Base-by-base conservation (phyloP, 2,888 invertebrate genomes). In the Agrochola lota region DNA sequence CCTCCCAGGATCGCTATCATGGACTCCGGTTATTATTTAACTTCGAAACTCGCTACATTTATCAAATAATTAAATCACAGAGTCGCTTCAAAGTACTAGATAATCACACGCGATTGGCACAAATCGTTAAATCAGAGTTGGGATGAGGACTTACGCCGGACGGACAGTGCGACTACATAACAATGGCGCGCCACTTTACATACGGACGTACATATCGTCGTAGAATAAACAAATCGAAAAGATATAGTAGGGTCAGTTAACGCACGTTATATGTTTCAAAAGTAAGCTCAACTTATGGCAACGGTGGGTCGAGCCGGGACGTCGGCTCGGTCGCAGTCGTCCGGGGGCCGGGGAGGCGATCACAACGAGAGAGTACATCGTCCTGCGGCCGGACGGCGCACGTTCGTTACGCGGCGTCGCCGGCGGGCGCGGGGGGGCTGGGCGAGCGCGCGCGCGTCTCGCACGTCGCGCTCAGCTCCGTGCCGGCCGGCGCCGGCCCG, bases 41-140 rank as follows among this genome's bases (percentile, higher is more conserved):
- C 81, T 86, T 88, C 79, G 78, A 88, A 87, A 85, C 80, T 83
- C 74, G 84, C 78, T 83, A 86, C 70, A 80, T 83, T 84, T 86
- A 84, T 83, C 88, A 89, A 88, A 88, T 88, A 88, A 90, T 88
- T 86, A 90, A 91, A 91, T 91, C 90, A 91, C 91, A 90, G 90
- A 89, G 87, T 88, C 84, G 87, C 81, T 86, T 87, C 87, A 87
- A 87, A 89, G 85, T 86, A 86, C 88, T 88, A 87, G 86, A 86
- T 87, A 84, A 89, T 88, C 89, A 88, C 89, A 89, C 88, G 85
- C 88, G 85, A 81, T 91, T 91, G 91, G 91, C 91, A 91, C 91
- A 90, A 87, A 84, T 87, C 86, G 81, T 81, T 80, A 83, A 84
- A 85, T 83, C 83, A 85, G 74, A 84, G 73, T 74, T 71, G 80